These are phyloP conservation scores for Nycticorax nycticorax DNA, from an alignment of 2,113 vertebrate species.

Conservation along the genomic window DNA sequence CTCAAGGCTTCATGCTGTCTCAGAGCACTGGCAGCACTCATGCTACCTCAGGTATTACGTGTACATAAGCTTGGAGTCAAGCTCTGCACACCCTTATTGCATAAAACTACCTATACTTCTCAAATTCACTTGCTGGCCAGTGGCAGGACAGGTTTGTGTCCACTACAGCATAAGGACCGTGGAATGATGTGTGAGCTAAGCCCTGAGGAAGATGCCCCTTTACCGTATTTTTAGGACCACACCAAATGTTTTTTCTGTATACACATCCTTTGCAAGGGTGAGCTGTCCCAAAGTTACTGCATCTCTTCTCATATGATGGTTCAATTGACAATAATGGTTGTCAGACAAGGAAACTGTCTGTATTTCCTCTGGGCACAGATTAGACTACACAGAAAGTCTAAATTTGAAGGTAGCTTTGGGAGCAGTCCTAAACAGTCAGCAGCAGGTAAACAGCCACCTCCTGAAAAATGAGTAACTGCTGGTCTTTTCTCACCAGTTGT, in stretches of 20 bases:
- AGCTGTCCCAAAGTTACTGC: background rate
- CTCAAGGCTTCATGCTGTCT: background rate
- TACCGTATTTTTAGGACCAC: background rate
- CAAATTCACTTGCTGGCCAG: background rate
- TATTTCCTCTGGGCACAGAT: background rate
- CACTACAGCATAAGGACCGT: accelerated
- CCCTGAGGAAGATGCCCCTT: background rate
- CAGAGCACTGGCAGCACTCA: background rate
- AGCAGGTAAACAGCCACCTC: background rate
- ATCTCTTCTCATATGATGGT: background rate
- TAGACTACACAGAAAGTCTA: background rate
- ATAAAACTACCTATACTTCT: background rate
- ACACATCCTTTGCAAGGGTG: background rate
- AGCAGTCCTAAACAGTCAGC: background rate
- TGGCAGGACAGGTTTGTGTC: background rate
- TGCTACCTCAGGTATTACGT: accelerated
- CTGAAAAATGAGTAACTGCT: background rate
- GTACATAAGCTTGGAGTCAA: background rate
- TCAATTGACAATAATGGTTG: background rate
- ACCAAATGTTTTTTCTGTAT: background rate
- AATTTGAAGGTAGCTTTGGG: background rate
- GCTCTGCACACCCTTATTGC: background rate
- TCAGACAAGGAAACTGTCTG: background rate
- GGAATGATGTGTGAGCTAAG: background rate
- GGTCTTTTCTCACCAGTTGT: background rate